Conservation (phyloP, 2,113 vertebrate genomes). For the Varanus komodoensis region DNA sequence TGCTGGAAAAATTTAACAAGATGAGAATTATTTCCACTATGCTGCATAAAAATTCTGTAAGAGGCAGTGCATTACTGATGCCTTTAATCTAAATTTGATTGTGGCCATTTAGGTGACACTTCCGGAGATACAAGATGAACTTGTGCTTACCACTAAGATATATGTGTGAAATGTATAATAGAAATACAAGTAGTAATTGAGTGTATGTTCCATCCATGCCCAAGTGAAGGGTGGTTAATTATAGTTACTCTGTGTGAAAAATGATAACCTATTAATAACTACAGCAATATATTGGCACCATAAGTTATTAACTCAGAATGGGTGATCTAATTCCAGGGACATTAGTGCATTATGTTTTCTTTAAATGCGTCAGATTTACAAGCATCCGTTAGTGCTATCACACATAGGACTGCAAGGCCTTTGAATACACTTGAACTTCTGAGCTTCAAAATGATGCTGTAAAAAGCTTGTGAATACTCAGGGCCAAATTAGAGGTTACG, state of each 20-base stretch:
- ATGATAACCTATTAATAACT: constrained; percentile 41
- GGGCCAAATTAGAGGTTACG: background rate
- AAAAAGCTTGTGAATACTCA: background rate
- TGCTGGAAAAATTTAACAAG: background rate
- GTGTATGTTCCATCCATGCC: constrained; percentile 20
- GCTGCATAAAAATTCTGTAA: constrained; percentile 2
- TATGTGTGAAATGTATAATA: constrained; percentile 28
- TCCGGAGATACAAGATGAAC: constrained; percentile 7
- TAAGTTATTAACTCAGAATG: background rate
- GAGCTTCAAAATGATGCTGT: background rate
- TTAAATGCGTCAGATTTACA: constrained; percentile 31
- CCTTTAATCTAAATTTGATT: constrained; percentile 44
- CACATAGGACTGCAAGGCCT: background rate
- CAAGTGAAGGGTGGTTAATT: constrained; percentile 30
- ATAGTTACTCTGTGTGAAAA: constrained; percentile 42
- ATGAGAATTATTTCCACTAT: background rate
- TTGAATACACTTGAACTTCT: constrained; percentile 23
- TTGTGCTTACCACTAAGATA: constrained; percentile 22
- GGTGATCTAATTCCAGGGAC: constrained; percentile 3
- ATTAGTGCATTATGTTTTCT: constrained; percentile 29
- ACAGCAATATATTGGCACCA: constrained; percentile 18
- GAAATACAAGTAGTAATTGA: constrained; percentile 35
- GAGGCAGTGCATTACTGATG: background rate
- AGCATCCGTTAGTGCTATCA: constrained; percentile 33
- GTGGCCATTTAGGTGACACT: constrained; percentile 28